These are phyloP conservation scores for Hippoglossus stenolepis DNA, from an alignment of 2,113 vertebrate genomes.

Conservation along the genomic window DNA sequence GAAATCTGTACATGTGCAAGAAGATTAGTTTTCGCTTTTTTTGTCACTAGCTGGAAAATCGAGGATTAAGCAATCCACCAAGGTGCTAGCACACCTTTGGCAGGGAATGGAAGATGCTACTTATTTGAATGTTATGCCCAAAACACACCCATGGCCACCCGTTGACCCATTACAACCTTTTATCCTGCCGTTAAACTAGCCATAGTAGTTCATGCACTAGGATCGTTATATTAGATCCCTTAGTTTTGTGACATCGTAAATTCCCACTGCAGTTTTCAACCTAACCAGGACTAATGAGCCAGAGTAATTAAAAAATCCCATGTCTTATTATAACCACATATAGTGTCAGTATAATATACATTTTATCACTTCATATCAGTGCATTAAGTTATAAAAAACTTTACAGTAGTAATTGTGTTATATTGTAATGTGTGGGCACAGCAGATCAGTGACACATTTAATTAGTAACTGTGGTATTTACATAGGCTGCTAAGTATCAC, in stretches of 20 bases:
- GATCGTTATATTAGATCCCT: too few relatives aligned
- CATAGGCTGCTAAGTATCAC: too few relatives aligned
- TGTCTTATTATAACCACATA: background rate
- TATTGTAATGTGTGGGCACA: background rate
- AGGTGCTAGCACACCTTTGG: too few relatives aligned
- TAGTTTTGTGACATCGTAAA: too few relatives aligned
- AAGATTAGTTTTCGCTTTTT: too few relatives aligned
- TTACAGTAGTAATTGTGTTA: background rate
- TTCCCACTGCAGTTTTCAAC: background rate
- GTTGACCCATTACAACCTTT: too few relatives aligned
- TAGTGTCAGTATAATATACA: background rate
- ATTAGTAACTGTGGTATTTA: slow-evolving; percentile 5
- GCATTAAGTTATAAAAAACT: background rate
- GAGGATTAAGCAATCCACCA: too few relatives aligned
- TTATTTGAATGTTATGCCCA: too few relatives aligned
- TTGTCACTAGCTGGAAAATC: too few relatives aligned
- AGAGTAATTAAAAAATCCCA: background rate
- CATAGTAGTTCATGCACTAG: background rate
- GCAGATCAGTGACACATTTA: background rate
- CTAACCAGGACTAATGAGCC: background rate
- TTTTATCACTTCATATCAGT: background rate
- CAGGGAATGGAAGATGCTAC: too few relatives aligned
- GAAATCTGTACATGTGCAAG: too few relatives aligned
- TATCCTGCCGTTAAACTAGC: background rate
- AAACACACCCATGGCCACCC: too few relatives aligned